Percentiles rank a stretch among this genome's conserved stretches.
phyloP scores from a whole-genome alignment of 2,797 vertebrate species.

The Silurus lanzhouensis region DNA sequence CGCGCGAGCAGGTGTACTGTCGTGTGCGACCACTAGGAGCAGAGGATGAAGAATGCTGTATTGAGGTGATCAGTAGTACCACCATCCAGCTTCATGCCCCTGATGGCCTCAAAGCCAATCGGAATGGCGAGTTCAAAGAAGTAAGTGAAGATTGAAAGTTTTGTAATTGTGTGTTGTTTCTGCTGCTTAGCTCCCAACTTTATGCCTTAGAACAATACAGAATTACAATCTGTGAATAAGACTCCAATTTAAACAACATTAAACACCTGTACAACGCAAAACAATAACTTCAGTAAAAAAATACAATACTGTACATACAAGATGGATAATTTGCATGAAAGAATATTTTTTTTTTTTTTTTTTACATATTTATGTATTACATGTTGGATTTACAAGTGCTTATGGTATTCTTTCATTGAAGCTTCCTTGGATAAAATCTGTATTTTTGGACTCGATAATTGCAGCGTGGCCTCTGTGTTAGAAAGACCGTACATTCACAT shows the following conservation, averaged over 20 bases:
- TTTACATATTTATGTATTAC: no score
- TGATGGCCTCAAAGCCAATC: constrained; percentile 83
- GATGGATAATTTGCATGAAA: not conserved
- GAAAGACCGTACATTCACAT: no score
- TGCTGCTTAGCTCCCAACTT: not conserved
- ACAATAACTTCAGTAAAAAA: not conserved
- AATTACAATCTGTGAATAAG: not conserved
- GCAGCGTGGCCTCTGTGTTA: no score
- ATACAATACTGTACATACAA: not conserved
- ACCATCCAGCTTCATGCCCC: constrained; percentile 91
- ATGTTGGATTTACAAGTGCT: no score
- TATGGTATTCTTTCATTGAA: no score
- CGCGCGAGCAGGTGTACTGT: constrained; percentile 84
- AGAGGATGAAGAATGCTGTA: constrained; percentile 84
- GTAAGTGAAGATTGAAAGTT: constrained; percentile 63
- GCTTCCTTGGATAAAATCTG: no score
- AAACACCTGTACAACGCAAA: not conserved
- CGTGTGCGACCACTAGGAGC: constrained; percentile 83
- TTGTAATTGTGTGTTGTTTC: no score
- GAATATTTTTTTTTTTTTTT: no score
- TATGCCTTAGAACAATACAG: not conserved
- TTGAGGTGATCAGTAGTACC: constrained; percentile 87
- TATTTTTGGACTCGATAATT: no score
- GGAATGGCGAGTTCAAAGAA: constrained; percentile 94
- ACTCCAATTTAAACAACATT: not conserved